Evolutionary conservation across 2,888 invertebrate species (phyloP).

Genomic region (Pherbina coryleti): DNA sequence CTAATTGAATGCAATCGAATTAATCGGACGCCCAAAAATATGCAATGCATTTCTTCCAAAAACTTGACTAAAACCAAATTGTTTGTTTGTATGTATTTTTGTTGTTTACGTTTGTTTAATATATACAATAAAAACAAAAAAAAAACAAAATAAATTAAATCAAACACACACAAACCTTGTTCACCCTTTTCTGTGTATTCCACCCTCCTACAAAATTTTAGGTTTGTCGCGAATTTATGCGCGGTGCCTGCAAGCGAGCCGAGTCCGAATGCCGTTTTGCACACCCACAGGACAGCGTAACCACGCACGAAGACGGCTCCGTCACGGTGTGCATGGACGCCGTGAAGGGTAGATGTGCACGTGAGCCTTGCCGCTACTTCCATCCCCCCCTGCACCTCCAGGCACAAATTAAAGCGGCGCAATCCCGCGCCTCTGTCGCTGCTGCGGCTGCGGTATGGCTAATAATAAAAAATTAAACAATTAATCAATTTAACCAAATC

Average conservation of each 20-base stretch:
- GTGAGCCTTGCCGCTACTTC: conserved; percentile 99
- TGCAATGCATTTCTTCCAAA: background rate
- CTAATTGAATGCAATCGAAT: conserved; percentile 21
- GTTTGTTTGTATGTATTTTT: conserved; percentile 27
- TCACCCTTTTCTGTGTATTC: conserved; percentile 33
- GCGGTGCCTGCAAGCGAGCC: conserved; percentile 97
- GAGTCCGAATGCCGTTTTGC: conserved; percentile 99
- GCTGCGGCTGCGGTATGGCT: conserved; percentile 81
- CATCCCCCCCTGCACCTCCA: conserved; percentile 99
- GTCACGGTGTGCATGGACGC: conserved; percentile 99
- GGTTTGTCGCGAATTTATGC: conserved; percentile 99
- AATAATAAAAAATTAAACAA: conserved; percentile 44
- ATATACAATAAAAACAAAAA: conserved; percentile 42
- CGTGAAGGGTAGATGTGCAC: conserved; percentile 98
- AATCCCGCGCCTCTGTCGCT: conserved; percentile 90
- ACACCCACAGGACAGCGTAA: conserved; percentile 97
- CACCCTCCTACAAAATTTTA: conserved; percentile 69
- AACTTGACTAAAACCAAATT: conserved; percentile 8
- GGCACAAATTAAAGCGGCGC: conserved; percentile 98
- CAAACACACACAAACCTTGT: conserved; percentile 39
- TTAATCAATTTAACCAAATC: conserved; percentile 19
- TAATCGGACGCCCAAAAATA: conserved; percentile 11
- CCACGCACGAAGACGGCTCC: conserved; percentile 97
- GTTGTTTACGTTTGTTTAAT: conserved; percentile 28
- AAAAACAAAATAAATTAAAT: conserved; percentile 39